Evolutionary conservation across 2,113 vertebrate species (phyloP).

Genomic region (Aepyceros melampus): DNA sequence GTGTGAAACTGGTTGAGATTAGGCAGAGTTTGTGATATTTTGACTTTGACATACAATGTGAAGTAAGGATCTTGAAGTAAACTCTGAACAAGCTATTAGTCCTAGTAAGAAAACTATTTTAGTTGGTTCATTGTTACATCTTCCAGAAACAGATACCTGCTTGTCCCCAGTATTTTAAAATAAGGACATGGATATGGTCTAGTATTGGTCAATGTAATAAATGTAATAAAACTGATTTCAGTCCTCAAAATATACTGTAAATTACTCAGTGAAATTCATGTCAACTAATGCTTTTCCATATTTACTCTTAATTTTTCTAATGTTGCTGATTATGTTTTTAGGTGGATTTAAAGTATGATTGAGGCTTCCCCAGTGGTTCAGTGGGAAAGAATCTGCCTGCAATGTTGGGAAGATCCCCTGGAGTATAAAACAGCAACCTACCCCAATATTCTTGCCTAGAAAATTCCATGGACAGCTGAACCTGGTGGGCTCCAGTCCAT

Average conservation of each 20-base stretch:
- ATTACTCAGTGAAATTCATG: neutral
- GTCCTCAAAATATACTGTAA: neutral
- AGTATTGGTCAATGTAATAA: neutral
- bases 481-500: neutral
- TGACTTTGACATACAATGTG: neutral
- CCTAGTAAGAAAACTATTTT: neutral
- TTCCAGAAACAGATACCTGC: neutral
- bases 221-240: neutral
- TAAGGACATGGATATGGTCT: neutral
- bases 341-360: neutral
- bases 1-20: neutral
- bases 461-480: neutral
- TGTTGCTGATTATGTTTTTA: neutral
- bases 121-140: neutral
- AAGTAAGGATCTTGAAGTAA: neutral
- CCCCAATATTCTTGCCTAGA: neutral
- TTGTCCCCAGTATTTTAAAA: neutral
- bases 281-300: neutral
- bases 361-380: neutral
- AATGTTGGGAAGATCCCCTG: neutral
- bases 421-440: neutral
- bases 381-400: neutral
- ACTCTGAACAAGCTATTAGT: neutral
- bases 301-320: neutral
- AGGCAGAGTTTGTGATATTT: neutral